Base-by-base conservation (phyloP, 92 coral and sea anemone genomes). In the Epizoanthus ramosus region DNA sequence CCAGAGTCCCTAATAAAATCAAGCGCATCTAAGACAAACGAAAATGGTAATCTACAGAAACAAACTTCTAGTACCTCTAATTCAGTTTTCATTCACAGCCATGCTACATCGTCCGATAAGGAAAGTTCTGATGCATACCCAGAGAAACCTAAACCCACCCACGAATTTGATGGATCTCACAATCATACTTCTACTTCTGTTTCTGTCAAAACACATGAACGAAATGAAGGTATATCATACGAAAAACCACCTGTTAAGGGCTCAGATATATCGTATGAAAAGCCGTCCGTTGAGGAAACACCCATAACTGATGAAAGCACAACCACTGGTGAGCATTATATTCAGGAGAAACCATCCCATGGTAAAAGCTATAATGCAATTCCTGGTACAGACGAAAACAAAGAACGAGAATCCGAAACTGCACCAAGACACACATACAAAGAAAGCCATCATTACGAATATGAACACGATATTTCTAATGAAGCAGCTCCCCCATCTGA, bases 211-310 rank as follows among this genome's bases (percentile, higher is more conserved):
- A 12, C 1, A 47, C 54, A 58, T 43, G n/a, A 25, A 50, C 31
- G 50, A 23, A 47, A 47, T 12, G 10, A 47, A 47, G 54, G 1
- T 47, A 47, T 22, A 7, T 19, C 23, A 6, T n/a, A 75, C 69
- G 69, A 75, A 57, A 75, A 75, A 37, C 81, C 81, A 5, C 33
- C 69, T 10, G 69, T 75, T 63, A 68, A 75, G 57, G 81, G 54
- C 54, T 47, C 54, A 47, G 54, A 47, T 47, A 47, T 22, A 15
- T 19, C 43, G 8, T 9, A 75, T 57, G 81, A 75, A 75, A 75
- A 75, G n/a, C 81, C 81, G 5, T 58, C 81, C 23, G 69, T 75
- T 63, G 81, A 75, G 69, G 81, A 75, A 57, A 75, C 69, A 3
- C 81, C 69, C 0, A 75, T 75, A 59, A 37, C 81, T 3, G 69